Evolutionary conservation across 2,113 vertebrate genomes (phyloP).

Genomic region (Ardeotis arabs): DNA sequence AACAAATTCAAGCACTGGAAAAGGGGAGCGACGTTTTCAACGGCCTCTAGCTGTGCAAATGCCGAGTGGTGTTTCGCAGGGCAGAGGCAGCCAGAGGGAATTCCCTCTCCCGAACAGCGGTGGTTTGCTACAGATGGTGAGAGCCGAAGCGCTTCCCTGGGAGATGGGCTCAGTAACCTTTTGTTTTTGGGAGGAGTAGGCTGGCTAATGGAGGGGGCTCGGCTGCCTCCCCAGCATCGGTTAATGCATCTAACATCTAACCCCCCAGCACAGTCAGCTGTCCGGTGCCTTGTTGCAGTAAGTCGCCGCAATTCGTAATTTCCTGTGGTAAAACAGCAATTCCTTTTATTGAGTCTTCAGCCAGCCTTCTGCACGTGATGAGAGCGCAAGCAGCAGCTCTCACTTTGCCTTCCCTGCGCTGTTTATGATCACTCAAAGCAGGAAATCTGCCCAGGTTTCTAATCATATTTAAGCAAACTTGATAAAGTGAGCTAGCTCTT

Average conservation of each 20-base stretch:
- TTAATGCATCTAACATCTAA: not conserved
- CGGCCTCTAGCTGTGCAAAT: not conserved
- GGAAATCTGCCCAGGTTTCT: not conserved
- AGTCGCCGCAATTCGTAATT: not conserved
- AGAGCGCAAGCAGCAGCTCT: not conserved
- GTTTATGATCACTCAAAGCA: not conserved
- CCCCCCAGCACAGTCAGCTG: not conserved
- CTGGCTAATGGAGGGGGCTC: not conserved
- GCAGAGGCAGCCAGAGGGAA: not conserved
- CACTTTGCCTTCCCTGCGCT: not conserved
- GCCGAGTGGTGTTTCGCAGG: not conserved
- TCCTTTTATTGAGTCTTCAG: not conserved
- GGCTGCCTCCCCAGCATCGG: not conserved
- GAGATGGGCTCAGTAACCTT: not conserved
- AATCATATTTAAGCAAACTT: not conserved
- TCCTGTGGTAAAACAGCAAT: not conserved
- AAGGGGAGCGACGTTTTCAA: not conserved
- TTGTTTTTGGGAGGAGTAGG: not conserved
- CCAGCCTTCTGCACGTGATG: not conserved
- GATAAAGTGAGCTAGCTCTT: not conserved
- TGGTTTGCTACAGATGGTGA: not conserved
- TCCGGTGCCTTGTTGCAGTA: not conserved
- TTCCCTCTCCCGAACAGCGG: not conserved
- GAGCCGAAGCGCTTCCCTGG: accelerated
- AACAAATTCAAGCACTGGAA: not conserved